Conservation (phyloP, 2,113 vertebrate species). For the Xiphophorus couchianus region DNA sequence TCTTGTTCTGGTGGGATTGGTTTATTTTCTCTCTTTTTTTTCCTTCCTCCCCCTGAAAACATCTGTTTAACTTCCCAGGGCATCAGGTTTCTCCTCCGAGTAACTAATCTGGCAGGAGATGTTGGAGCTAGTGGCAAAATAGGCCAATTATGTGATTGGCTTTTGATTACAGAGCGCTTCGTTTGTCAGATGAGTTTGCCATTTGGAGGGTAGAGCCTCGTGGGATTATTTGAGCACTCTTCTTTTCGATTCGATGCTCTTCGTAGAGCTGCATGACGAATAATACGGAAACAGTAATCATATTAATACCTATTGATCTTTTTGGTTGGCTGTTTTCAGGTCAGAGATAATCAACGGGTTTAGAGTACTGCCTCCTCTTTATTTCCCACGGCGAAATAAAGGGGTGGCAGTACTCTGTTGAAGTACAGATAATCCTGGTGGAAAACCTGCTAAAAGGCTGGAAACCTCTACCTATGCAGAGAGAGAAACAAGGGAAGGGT, state of each 20-base stretch:
- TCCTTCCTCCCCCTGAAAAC: slow-evolving; percentile 71
- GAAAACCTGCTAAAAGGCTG: no score
- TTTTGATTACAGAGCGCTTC: slow-evolving; percentile 78
- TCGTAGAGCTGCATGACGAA: slow-evolving; percentile 7
- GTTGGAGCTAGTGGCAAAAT: slow-evolving; percentile 78
- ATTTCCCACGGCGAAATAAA: no score
- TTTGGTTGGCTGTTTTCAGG: not conserved
- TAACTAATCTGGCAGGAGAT: slow-evolving; percentile 74
- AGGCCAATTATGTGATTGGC: slow-evolving; percentile 81
- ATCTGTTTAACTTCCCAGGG: slow-evolving; percentile 81
- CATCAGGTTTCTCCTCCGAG: slow-evolving; percentile 73
- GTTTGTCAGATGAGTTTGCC: slow-evolving; percentile 74
- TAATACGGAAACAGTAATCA: slow-evolving; percentile 17
- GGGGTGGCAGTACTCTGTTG: no score
- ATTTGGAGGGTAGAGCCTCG: slow-evolving; percentile 65
- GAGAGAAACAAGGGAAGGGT: no score
- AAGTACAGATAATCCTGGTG: no score
- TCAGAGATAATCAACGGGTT: not conserved
- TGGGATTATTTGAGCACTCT: slow-evolving; percentile 59
- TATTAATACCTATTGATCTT: not conserved
- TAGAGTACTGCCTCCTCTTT: not conserved
- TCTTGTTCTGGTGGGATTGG: slow-evolving; percentile 42
- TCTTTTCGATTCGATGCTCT: slow-evolving; percentile 27
- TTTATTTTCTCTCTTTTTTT: slow-evolving; percentile 19
- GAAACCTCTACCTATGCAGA: no score